Percentiles rank a stretch among this genome's conserved stretches.
phyloP scores from a whole-genome alignment of 2,888 invertebrate species.

The Melanargia galathea region DNA sequence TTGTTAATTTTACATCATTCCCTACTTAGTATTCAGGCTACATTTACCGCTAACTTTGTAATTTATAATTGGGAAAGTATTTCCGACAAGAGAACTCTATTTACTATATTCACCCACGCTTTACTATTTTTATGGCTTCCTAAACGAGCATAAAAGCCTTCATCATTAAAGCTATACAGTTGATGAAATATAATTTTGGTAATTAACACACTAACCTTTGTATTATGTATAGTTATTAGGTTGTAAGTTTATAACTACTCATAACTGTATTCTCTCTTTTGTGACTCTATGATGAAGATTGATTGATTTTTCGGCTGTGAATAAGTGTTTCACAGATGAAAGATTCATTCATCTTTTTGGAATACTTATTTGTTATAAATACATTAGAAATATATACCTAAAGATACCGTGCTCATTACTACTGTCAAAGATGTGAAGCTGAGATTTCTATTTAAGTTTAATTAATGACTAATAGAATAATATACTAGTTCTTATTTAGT shows the following conservation, averaged over 20 bases:
- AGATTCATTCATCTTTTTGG: not conserved
- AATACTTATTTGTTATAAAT: not conserved
- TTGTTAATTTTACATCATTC: not conserved
- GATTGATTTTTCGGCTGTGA: slow-evolving; percentile 19
- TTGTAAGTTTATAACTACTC: slow-evolving; percentile 17
- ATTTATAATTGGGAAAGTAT: slow-evolving; percentile 10
- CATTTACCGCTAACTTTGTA: slow-evolving; percentile 3
- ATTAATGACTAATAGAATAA: too few species aligned
- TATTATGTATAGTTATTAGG: slow-evolving; percentile 24
- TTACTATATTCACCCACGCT: slow-evolving; percentile 8
- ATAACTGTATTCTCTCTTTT: slow-evolving; percentile 23
- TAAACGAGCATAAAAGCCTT: slow-evolving; percentile 24
- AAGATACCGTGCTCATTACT: not conserved
- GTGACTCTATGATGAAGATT: slow-evolving; percentile 29
- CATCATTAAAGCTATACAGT: slow-evolving; percentile 20
- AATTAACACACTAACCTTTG: slow-evolving; percentile 32
- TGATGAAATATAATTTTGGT: slow-evolving; percentile 28
- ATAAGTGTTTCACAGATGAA: not conserved
- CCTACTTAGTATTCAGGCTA: not conserved
- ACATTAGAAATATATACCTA: not conserved
- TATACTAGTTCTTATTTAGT: too few species aligned
- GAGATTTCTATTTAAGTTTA: too few species aligned
- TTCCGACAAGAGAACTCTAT: slow-evolving; percentile 5
- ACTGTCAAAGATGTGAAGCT: not conserved
- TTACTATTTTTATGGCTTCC: slow-evolving; percentile 25